Base-by-base conservation (phyloP, 1,140 invertebrate species). In the Philotrypesis tridentata region DNA sequence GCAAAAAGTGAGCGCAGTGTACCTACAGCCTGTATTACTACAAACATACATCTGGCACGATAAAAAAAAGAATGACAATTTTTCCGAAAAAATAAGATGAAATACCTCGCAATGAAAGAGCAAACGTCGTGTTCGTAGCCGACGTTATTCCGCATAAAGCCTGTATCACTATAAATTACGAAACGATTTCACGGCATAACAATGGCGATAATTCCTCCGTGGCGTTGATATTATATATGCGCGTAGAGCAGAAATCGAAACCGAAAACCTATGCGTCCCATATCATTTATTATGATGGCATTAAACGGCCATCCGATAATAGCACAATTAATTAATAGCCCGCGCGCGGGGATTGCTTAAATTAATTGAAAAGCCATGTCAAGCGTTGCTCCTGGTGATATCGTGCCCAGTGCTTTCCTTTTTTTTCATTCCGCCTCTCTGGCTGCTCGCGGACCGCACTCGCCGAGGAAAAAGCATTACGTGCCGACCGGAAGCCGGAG, bases 381-480 rank as follows among this genome's bases (percentile, higher is more conserved):
- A 5, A 55, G 48, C 48, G 48, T 55, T 17, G 21, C 21, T 55
- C 40, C 17, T n/a, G n/a, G 14, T 43, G 40, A 14, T 43, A 14
- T 67, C 23, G 12, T 29, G 14, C 67, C 29, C 21, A 60, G 7
- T 17, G 25, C 3, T 74, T 29, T 17, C 55, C 11, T 37, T 61
- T 75, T 75, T 75, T 37, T 37, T 37, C 9, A n/a, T n/a, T n/a
- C n/a, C n/a, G n/a, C n/a, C n/a, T 74, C 4, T 74, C 40, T 23
- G 6, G 7, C 17, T 23, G 12, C 70, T 0, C 70, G 33, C 70
- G 11, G 25, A 25, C 43, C 48, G 14, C 21, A 29, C 31, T 70
- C 31, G 21, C 25, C 25, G 40, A 78, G 68, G 65, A 78, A 68
- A 40, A 76, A n/a, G 63, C 63, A 33, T 78, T 60, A 67, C 65